phyloP scores from a whole-genome alignment of 1,140 invertebrate species.

The Drosophila teissieri region DNA sequence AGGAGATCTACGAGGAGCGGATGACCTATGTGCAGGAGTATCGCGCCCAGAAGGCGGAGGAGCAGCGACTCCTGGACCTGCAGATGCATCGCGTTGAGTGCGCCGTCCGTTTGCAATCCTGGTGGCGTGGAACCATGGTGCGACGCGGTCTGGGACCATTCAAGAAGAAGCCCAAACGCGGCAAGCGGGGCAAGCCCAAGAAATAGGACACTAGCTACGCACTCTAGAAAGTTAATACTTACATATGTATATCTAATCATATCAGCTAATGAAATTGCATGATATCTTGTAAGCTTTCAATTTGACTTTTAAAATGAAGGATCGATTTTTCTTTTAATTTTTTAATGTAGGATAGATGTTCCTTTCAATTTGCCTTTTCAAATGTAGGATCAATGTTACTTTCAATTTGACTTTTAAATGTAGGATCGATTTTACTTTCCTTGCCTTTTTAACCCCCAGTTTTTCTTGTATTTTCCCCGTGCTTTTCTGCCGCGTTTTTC shows the following conservation, averaged over 20 bases:
- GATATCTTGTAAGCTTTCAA: too few relatives aligned
- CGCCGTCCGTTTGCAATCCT: constrained; percentile 86
- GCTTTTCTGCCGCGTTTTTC: background rate
- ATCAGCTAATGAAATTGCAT: too few relatives aligned
- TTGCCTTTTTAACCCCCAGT: background rate
- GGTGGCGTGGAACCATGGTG: constrained; percentile 89
- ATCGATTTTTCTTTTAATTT: background rate
- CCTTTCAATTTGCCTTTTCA: too few relatives aligned
- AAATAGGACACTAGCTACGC: constrained; percentile 26
- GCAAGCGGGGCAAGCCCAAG: constrained; percentile 83
- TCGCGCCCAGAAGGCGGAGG: constrained; percentile 64
- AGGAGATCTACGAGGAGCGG: constrained; percentile 60
- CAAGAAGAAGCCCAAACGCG: constrained; percentile 86
- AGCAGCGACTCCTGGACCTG: constrained; percentile 61
- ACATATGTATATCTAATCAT: too few relatives aligned
- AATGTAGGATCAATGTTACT: background rate
- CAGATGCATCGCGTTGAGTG: constrained; percentile 73
- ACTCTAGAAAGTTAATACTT: too few relatives aligned
- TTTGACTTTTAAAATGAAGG: too few relatives aligned
- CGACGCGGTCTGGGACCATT: constrained; percentile 87
- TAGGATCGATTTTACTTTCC: background rate
- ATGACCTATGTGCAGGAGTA: constrained; percentile 65
- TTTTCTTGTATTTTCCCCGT: background rate
- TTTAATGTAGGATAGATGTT: too few relatives aligned
- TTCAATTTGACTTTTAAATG: background rate